Base-by-base conservation (phyloP, 2,797 vertebrate species). In the Lepus oiostolus region DNA sequence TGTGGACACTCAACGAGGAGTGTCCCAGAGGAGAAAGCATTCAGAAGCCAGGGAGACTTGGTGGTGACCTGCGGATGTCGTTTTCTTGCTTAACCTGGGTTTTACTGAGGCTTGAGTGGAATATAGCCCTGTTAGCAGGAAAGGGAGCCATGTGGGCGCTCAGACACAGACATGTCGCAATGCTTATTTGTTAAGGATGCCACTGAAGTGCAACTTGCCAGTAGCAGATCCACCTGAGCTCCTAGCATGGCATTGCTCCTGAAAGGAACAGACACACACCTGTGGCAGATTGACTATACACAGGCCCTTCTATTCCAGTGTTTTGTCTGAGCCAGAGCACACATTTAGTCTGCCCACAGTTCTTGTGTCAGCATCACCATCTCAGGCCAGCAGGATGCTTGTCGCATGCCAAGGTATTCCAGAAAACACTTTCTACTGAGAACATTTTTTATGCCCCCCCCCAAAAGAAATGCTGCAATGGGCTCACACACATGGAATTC, bases 71-170 rank as follows among this genome's bases (percentile, higher is more conserved):
- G 32, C 11, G 28, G 2, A 2, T 32, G 2, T 12, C 32, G 6
- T 1, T 19, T 1, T 47, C 12, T 11, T 58, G 17, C 12, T 13
- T 21, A 10, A 72, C 7, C 3, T 5, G 38, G 9, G 47, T 50
- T 50, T 52, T 50, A 35, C 42, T 38, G 35, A 74, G 7, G 28
- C 30, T 54, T 4, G 2, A 0, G 14, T 47, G 54, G 13, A 7
- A 63, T 30, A 17, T 5, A 38, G 54, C 7, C 7, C 12, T 2
- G 13, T 16, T 14, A 8, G 22, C 19, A 68, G 58, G 77, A 42
- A 30, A 24, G 7, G 30, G 17, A 5, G 32, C 5, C 5, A 8
- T 0, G 1, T 10, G 10, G 19, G 14, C 1, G 35, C 35, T 16
- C 3, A 8, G 3, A 19, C 17, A 21, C 2, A 7, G 30, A 32